phyloP scores from a whole-genome alignment of 2,888 invertebrate genomes.

The Galerucella nymphaeae region DNA sequence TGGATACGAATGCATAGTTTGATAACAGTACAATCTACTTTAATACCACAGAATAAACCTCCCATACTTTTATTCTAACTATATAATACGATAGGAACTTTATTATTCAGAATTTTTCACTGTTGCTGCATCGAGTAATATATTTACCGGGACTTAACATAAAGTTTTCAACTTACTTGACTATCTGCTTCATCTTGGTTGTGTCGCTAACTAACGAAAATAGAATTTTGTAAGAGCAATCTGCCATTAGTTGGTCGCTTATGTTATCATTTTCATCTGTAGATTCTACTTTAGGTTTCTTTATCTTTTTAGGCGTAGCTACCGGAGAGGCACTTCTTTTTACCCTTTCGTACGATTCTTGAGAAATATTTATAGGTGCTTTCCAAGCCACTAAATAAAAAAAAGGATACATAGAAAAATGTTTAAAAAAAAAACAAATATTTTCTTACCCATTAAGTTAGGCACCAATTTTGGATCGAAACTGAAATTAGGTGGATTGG shows the following conservation, averaged over 20 bases:
- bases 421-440: constrained; percentile 9
- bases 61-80: too few species aligned
- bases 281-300: constrained; percentile 66
- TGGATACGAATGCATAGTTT: too few species aligned
- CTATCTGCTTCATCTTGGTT: constrained; percentile 64
- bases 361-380: constrained; percentile 89
- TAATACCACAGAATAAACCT: too few species aligned
- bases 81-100: too few species aligned
- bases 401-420: neutral
- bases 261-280: constrained; percentile 57
- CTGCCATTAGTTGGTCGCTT: constrained; percentile 56
- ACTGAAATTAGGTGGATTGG: constrained; percentile 77
- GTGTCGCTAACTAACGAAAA: constrained; percentile 67
- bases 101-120: too few species aligned
- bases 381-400: constrained; percentile 87
- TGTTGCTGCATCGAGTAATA: too few species aligned
- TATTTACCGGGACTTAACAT: too few species aligned
- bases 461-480: constrained; percentile 89
- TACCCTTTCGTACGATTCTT: constrained; percentile 86
- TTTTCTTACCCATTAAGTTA: constrained; percentile 86
- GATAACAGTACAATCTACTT: too few species aligned
- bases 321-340: constrained; percentile 75
- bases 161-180: constrained; percentile 62
- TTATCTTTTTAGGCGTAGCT: constrained; percentile 68
- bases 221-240: constrained; percentile 66